Base-by-base conservation (phyloP, 1,140 invertebrate species). In the Pissodes strobi region DNA sequence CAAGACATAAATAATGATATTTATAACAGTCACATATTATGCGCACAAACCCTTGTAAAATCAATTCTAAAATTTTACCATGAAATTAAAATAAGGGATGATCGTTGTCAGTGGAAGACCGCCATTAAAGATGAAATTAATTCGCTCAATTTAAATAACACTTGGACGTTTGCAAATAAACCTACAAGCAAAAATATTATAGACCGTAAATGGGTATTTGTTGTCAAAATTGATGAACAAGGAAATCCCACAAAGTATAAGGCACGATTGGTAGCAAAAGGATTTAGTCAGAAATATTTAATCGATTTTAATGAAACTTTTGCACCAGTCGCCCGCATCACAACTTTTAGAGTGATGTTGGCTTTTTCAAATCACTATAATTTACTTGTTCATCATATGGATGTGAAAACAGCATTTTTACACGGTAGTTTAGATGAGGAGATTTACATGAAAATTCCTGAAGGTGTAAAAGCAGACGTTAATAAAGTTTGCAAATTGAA, bases 331-430 rank as follows among this genome's bases (percentile, higher is more conserved):
- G n/a, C 67, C 9, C 18, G 57, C 34, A 65, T 70, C 13, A 38
- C 63, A 19, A 64, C 21, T 69, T 69, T 80, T 53, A 74, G 79
- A 69, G 68, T 74, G 13, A 71, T 75, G 30, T 67, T 80, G 21
- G 74, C 78, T 8, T 78, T 82, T 68, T 60, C 80, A 19, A 74
- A 80, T 72, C 79, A 79, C 51, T 62, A 69, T 43, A 62, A 82
- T 34, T 73, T 82, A 34, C 72, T 78, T 62, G 61, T 74, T 37
- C 79, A 76, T 41, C 79, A 76, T n/a, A n/a, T n/a, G n/a, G n/a
- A n/a, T n/a, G n/a, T n/a, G n/a, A n/a, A n/a, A n/a, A n/a, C n/a
- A n/a, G 72, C 76, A 23, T 79, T 76, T 65, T 66, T 79, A 17
- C 67, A 79, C 62, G 78, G 73, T 39, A 25, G n/a, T n/a, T n/a